Evolutionary conservation across 2,888 invertebrate genomes (phyloP).

Genomic region (Megaustenia siamemsis): DNA sequence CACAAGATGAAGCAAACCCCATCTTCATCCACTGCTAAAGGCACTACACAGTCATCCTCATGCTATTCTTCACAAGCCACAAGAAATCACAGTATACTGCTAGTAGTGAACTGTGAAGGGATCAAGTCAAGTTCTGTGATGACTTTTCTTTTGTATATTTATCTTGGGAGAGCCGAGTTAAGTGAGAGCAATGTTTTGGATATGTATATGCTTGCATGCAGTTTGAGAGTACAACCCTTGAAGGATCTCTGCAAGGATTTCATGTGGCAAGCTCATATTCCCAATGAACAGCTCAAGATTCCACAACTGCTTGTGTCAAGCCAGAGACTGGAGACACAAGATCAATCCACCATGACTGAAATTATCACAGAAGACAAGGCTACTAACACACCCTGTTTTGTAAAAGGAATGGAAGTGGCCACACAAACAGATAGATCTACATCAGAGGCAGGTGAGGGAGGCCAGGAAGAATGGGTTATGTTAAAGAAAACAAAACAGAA

Average conservation of each 20-base stretch:
- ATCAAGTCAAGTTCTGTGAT: conserved; percentile 55
- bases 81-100: conserved; percentile 13
- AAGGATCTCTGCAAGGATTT: conserved; percentile 41
- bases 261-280: conserved; percentile 44
- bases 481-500: conserved; percentile 55
- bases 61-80: conserved; percentile 10
- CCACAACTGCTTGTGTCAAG: conserved; percentile 43
- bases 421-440: conserved; percentile 52
- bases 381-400: background rate
- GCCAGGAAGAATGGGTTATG: conserved; percentile 56
- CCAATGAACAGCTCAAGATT: conserved; percentile 35
- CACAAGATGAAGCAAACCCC: conserved; percentile 48
- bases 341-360: conserved; percentile 25
- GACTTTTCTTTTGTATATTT: conserved; percentile 56
- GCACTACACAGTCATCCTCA: background rate
- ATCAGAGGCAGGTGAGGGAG: conserved; percentile 49
- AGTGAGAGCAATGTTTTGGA: conserved; percentile 52
- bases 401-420: conserved; percentile 41
- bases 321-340: conserved; percentile 35
- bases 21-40: background rate
- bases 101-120: conserved; percentile 51
- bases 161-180: conserved; percentile 53
- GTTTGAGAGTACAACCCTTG: conserved; percentile 49
- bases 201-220: conserved; percentile 54
- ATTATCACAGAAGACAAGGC: conserved; percentile 36